phyloP scores from a whole-genome alignment of 2,888 invertebrate species.

The Lasioglossum malachurum region DNA sequence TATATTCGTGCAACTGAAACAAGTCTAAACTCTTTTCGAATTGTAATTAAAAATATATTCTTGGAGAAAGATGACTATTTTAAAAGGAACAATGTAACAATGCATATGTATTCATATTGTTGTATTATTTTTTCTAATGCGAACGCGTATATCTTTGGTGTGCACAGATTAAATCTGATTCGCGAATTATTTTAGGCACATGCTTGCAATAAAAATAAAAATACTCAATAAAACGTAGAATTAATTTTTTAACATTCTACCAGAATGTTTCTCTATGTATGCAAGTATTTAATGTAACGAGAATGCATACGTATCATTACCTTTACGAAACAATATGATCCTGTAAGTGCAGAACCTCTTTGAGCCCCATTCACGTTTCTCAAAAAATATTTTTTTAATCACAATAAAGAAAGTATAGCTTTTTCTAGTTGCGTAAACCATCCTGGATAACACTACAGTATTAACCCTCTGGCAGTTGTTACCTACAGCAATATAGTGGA shows the following conservation, averaged over 20 bases:
- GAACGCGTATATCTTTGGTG: neutral
- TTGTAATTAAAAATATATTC: neutral
- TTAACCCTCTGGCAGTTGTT: conserved; percentile 19
- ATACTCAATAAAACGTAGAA: neutral
- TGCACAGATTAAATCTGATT: neutral
- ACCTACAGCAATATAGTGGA: neutral
- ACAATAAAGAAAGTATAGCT: neutral
- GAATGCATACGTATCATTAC: neutral
- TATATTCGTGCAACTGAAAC: conserved; percentile 12
- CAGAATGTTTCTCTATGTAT: neutral
- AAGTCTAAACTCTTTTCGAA: neutral
- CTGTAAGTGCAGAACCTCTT: neutral
- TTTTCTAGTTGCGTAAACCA: conserved; percentile 3
- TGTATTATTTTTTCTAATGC: neutral
- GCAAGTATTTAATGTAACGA: neutral
- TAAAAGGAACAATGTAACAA: neutral
- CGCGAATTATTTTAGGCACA: too few relatives aligned
- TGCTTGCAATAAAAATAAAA: too few relatives aligned
- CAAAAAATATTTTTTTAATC: neutral
- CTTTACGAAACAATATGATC: neutral
- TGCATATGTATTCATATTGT: neutral
- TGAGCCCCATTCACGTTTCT: neutral
- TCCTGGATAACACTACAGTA: neutral
- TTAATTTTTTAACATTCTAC: neutral
- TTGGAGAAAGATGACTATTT: neutral